Evolutionary conservation across 2,888 invertebrate genomes (phyloP).

Genomic region (Dicranocentrus wangi): DNA sequence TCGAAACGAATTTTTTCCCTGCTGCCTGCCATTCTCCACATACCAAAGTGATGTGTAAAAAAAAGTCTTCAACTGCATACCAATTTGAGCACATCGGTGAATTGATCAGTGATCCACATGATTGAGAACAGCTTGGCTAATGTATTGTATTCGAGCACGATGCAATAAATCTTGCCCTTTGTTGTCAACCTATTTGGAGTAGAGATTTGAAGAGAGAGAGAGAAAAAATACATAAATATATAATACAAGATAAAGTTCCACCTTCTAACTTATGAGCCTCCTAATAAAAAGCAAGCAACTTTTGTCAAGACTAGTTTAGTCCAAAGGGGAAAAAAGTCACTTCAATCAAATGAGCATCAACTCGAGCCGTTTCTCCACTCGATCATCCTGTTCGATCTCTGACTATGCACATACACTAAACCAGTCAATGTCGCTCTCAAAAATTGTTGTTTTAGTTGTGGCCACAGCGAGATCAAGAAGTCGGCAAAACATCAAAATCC

Average conservation of each 20-base stretch:
- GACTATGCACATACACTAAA: neutral
- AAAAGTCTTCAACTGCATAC: too few relatives aligned
- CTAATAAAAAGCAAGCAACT: too few relatives aligned
- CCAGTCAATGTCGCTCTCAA: neutral
- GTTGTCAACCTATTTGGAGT: constrained; percentile 31
- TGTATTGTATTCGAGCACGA: neutral
- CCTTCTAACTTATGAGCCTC: too few relatives aligned
- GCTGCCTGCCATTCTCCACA: too few relatives aligned
- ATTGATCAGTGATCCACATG: constrained; percentile 62
- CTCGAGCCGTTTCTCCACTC: constrained; percentile 25
- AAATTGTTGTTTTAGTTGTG: too few relatives aligned
- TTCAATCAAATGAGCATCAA: constrained; percentile 38
- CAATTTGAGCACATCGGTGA: constrained; percentile 39
- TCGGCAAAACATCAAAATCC: neutral
- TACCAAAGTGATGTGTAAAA: too few relatives aligned
- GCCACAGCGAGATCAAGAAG: too few relatives aligned
- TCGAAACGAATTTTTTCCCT: too few relatives aligned
- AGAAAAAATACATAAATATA: too few relatives aligned
- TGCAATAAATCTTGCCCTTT: constrained; percentile 41
- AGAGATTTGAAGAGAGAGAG: too few relatives aligned
- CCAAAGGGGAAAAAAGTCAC: neutral
- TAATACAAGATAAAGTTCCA: too few relatives aligned
- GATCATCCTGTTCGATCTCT: constrained; percentile 18
- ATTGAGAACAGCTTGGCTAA: constrained; percentile 30
- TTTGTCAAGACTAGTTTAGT: too few relatives aligned